Base-by-base conservation (phyloP, 2,888 invertebrate species). In the Minunthozetes semirufus region DNA sequence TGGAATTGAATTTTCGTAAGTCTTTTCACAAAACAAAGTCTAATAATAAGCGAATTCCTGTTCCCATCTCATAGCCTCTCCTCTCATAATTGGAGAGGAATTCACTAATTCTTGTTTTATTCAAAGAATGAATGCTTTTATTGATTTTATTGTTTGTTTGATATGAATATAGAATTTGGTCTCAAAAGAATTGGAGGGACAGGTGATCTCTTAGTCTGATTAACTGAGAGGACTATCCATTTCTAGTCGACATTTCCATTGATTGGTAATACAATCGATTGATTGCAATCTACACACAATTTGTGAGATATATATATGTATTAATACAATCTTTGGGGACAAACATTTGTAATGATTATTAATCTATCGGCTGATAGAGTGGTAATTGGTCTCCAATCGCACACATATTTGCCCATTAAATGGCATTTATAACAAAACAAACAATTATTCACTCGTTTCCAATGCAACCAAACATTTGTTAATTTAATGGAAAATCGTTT, bases 121-220 rank as follows among this genome's bases (percentile, higher is more conserved):
- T 33, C n/a, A n/a, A n/a, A n/a, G 33, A 33, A 5, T 33, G 33
- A 33, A 33, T 33, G 8, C 33, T 33, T 33, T 33, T 33, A 8
- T 33, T 33, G n/a, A n/a, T n/a, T n/a, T n/a, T n/a, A n/a, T n/a
- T n/a, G n/a, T 17, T 19, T 56, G 25, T 56, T 56, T 56, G n/a
- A 4, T 27, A 13, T 2, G 11, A 27, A 13, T 59, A 22, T 27
- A 59, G 22, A 27, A 59, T 59, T 56, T 22, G 59, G 15, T 27
- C 13, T 59, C 27, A 59, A 27, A 25, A 4, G 59, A 59, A 59
- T 59, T 27, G 25, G 27, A 27, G 59, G 42, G 59, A 59, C 59
- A 59, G 19, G 27, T 59, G 59, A 59, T 59, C 59, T 59, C 59
- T 59, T 15, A 42, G 42, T 42, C 42, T 42, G 42, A 59, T 59